A percentile compares a stretch with the other conserved stretches of the same genome.
phyloP scores from a whole-genome alignment of 1,140 invertebrate species.

The Drosophila yakuba region DNA sequence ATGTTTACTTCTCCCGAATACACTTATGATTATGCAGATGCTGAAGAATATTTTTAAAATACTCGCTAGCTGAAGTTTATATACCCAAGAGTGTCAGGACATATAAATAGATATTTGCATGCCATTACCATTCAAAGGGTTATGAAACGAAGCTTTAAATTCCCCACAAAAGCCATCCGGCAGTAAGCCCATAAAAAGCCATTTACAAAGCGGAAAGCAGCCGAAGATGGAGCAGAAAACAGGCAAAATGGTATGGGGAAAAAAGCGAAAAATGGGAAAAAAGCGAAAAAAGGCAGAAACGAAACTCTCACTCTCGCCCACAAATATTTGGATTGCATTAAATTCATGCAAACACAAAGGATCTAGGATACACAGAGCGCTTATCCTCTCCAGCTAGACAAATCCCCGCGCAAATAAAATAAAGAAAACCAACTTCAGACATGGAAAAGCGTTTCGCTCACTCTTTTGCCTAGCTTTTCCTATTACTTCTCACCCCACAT shows the following conservation, averaged over 20 bases:
- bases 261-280: not conserved
- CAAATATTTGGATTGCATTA: conserved; percentile 83
- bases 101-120: conserved; percentile 44
- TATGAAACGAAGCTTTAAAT: conserved; percentile 47
- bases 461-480: conserved; percentile 42
- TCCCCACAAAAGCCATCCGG: conserved; percentile 55
- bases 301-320: conserved; percentile 60
- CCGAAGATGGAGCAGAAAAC: conserved; percentile 24
- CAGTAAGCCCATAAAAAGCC: conserved; percentile 63
- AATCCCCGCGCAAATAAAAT: conserved; percentile 78
- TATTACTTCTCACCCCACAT: not conserved
- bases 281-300: conserved; percentile 13
- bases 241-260: not conserved
- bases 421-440: conserved; percentile 59
- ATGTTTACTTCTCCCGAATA: conserved; percentile 21
- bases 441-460: conserved; percentile 35
- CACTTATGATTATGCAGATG: conserved; percentile 40
- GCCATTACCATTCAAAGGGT: conserved; percentile 40
- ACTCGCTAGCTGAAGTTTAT: not conserved
- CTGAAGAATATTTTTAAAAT: conserved; percentile 9
- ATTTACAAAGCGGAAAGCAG: conserved; percentile 68
- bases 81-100: not conserved
- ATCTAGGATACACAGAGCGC: conserved; percentile 76
- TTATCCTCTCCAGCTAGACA: conserved; percentile 77
- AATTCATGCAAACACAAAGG: conserved; percentile 82